Evolutionary conservation across 1,140 invertebrate species (phyloP), one percentile per base, ranked within the genome.

Genomic region (Mercenaria mercenaria): DNA sequence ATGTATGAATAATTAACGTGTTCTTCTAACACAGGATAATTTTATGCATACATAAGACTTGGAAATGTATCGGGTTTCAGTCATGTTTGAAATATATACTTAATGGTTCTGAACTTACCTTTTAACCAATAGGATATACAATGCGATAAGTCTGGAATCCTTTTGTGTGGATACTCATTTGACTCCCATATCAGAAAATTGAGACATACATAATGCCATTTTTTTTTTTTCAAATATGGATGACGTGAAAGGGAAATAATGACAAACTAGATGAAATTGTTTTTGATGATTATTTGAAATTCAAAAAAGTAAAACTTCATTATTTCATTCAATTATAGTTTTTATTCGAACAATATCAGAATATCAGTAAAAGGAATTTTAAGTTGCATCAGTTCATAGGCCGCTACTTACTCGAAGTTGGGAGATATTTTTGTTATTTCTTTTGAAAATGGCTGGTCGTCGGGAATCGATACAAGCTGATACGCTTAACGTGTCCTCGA

Each of bases 401-500:
- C n/a, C n/a, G n/a, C n/a, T n/a, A n/a, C n/a, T n/a, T n/a, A n/a
- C n/a, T n/a, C n/a, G n/a, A n/a, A n/a, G n/a, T n/a, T n/a, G n/a
- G n/a, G n/a, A n/a, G n/a, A n/a, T n/a, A n/a, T n/a, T n/a, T n/a
- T n/a, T n/a, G n/a, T n/a, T n/a, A n/a, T n/a, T n/a, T n/a, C n/a
- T n/a, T 72, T 72, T n/a, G 34, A 61, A 82, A 61, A 82, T 82
- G 80, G 39, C 80, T 20, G 34, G 39, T 61, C 43, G 56, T 34
- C 47, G 47, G 32, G 72, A 87, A 50, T 84, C 82, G 1, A 32
- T 52, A 15, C 82, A 72, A 29, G 0, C 20, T 18, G 86, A 88
- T 81, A 50, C 52, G 18, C 23, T 88, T 2, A 64, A 11, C 1
- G n/a, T 81, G 8, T 80, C 76, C 1, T 77, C 76, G 76, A 18